Evolutionary conservation across 2,888 invertebrate species (phyloP).

Genomic region (Hipparchia sbordonii): DNA sequence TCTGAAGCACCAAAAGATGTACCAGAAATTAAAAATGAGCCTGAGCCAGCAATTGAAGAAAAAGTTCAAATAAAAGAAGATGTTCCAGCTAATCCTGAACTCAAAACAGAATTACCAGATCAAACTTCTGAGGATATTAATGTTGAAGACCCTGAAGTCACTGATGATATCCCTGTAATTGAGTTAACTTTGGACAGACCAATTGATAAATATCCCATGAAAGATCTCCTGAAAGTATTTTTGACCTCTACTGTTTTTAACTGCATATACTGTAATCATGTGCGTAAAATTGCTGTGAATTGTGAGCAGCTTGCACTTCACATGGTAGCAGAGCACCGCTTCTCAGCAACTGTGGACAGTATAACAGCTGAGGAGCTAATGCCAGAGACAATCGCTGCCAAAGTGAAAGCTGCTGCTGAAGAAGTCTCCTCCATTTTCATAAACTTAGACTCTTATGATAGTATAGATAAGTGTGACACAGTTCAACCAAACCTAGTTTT

Average conservation of each 20-base stretch:
- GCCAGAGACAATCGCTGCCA: conserved; percentile 87
- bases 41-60: conserved; percentile 45
- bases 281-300: conserved; percentile 92
- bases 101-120: conserved; percentile 61
- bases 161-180: conserved; percentile 84
- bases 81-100: conserved; percentile 56
- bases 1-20: conserved; percentile 29
- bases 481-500: conserved; percentile 86
- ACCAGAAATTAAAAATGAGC: conserved; percentile 39
- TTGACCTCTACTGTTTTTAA: conserved; percentile 85
- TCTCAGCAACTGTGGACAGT: conserved; percentile 90
- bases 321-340: conserved; percentile 90
- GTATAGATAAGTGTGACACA: conserved; percentile 80
- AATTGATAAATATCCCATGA: conserved; percentile 88
- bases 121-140: conserved; percentile 57
- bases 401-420: conserved; percentile 84
- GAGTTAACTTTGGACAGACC: conserved; percentile 89
- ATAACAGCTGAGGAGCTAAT: conserved; percentile 89
- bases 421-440: conserved; percentile 86
- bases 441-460: conserved; percentile 88
- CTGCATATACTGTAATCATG: conserved; percentile 94
- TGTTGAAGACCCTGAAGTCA: conserved; percentile 59
- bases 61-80: conserved; percentile 54
- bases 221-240: conserved; percentile 88
- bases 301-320: conserved; percentile 91